A percentile compares a stretch with the other conserved stretches of the same genome.
Conservation (phyloP, 2,888 invertebrate species). For the Lycaena phlaeas region DNA sequence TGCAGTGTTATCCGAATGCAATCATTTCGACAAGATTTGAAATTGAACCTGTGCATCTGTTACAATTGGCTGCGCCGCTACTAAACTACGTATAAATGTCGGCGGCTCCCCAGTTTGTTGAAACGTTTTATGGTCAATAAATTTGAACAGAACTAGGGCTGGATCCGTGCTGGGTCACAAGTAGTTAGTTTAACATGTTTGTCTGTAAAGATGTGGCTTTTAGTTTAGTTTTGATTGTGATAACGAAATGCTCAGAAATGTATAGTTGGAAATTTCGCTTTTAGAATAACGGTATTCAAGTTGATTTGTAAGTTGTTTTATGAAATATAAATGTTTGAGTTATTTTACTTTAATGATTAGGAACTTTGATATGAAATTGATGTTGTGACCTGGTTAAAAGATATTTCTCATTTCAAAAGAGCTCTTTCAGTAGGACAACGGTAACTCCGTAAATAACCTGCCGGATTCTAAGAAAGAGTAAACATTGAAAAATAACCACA, state of each 20-base stretch:
- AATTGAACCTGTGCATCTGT: slow-evolving; percentile 21
- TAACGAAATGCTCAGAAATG: not conserved
- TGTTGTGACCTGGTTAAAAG: too few species aligned
- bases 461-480: too few species aligned
- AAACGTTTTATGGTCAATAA: slow-evolving; percentile 57
- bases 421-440: too few species aligned
- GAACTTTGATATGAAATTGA: too few species aligned
- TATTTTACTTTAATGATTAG: too few species aligned
- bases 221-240: not conserved
- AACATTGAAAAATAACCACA: too few species aligned
- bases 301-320: too few species aligned
- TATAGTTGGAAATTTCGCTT: not conserved
- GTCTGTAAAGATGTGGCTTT: not conserved
- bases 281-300: not conserved
- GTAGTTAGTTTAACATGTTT: slow-evolving; percentile 1
- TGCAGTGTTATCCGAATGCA: too few species aligned
- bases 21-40: slow-evolving; percentile 10
- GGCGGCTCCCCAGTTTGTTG: slow-evolving; percentile 45
- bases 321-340: too few species aligned
- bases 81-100: slow-evolving; percentile 47
- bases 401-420: too few species aligned
- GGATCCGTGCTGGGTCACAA: slow-evolving; percentile 34
- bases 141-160: slow-evolving; percentile 35
- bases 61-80: slow-evolving; percentile 30
- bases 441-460: too few species aligned